These are phyloP conservation scores for Zaprionus ghesquierei DNA, from an alignment of 1,140 invertebrate species.

Conservation along the genomic window DNA sequence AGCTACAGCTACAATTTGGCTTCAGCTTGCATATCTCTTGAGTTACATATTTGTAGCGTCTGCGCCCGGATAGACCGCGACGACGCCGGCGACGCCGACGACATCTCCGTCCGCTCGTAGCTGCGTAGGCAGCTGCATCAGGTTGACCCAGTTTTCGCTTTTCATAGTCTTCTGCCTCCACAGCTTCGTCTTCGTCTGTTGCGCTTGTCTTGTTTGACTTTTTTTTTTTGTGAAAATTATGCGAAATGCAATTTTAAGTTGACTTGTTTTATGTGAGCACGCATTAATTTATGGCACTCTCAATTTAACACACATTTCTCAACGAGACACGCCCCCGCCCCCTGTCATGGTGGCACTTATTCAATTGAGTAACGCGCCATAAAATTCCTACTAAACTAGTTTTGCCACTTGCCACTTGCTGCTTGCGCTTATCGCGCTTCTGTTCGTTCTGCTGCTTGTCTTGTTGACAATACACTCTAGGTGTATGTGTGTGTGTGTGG, in stretches of 20 bases:
- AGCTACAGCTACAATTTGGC: constrained; percentile 58
- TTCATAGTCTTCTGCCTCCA: constrained; percentile 39
- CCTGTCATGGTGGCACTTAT: constrained; percentile 52
- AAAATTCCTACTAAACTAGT: constrained; percentile 77
- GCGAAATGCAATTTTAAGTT: constrained; percentile 66
- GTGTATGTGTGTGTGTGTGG: not conserved
- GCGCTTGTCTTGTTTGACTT: constrained; percentile 38
- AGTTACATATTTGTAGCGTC: constrained; percentile 70
- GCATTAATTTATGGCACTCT: constrained; percentile 60
- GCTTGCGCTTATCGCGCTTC: constrained; percentile 11
- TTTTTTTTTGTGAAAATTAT: constrained; percentile 72
- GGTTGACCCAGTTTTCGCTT: constrained; percentile 79
- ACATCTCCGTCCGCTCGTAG: constrained; percentile 22
- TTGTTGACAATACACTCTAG: constrained; percentile 21
- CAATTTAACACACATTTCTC: constrained; percentile 9
- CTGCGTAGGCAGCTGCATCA: constrained; percentile 74
- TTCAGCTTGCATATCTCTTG: constrained; percentile 64
- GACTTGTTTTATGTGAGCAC: constrained; percentile 44
- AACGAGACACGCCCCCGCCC: not conserved
- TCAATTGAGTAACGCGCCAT: constrained; percentile 55
- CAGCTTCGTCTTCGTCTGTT: not conserved
- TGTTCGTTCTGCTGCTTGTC: constrained; percentile 5
- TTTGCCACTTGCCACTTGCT: constrained; percentile 33
- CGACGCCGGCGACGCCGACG: constrained; percentile 8
- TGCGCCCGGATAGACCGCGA: constrained; percentile 59